Evolutionary conservation across 92 coral and sea anemone species (phyloP).

Genomic region (Zoanthus solanderi): DNA sequence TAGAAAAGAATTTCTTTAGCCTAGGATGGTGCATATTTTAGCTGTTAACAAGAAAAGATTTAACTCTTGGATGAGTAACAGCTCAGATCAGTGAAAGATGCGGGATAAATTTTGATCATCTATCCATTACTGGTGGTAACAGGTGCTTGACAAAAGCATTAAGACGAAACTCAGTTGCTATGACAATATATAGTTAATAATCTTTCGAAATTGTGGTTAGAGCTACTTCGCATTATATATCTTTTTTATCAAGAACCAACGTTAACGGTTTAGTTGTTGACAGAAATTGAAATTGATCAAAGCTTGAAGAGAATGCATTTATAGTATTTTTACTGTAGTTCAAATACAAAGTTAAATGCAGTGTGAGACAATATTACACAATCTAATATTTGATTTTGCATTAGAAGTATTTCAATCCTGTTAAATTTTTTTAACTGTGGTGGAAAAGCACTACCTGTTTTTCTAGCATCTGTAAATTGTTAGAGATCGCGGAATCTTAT

Average conservation of each 20-base stretch:
- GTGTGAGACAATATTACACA: background rate
- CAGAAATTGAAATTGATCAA: too few species aligned
- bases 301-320: too few species aligned
- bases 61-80: background rate
- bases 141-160: background rate
- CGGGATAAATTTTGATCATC: background rate
- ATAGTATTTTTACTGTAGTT: too few species aligned
- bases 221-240: background rate
- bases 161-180: background rate
- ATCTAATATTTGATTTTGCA: too few species aligned
- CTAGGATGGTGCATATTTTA: background rate
- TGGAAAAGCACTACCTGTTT: too few species aligned
- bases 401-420: too few species aligned
- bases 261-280: too few species aligned
- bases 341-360: too few species aligned
- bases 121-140: slow-evolving; percentile 5
- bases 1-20: background rate
- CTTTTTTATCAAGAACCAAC: too few species aligned
- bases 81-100: background rate
- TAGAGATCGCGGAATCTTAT: too few species aligned
- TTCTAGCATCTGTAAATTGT: too few species aligned
- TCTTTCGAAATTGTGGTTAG: background rate
- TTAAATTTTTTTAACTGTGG: too few species aligned
- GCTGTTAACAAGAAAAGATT: background rate
- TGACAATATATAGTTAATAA: background rate